A percentile compares a stretch with the other conserved stretches of the same genome.
phyloP scores from a whole-genome alignment of 2,113 vertebrate genomes.

The Macaca nemestrina region DNA sequence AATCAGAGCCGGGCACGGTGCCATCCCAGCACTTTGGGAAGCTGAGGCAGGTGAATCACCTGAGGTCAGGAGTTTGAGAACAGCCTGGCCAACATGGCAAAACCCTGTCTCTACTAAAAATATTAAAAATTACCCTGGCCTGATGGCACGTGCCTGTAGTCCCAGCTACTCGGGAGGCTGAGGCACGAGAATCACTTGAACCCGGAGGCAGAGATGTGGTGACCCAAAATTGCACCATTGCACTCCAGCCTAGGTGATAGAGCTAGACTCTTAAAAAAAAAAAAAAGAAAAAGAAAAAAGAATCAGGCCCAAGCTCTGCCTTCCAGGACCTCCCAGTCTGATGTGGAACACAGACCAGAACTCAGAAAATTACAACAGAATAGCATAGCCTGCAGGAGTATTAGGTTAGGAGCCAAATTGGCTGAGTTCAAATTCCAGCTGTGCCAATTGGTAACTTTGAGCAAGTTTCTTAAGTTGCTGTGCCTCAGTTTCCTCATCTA shows the following conservation, averaged over 20 bases:
- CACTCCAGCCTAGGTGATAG: neutral
- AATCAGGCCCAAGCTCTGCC: neutral
- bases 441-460: conserved; percentile 26
- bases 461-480: conserved; percentile 37
- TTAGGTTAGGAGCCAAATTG: conserved; percentile 6
- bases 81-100: neutral
- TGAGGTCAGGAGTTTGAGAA: neutral
- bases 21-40: neutral
- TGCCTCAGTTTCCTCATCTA: conserved; percentile 34
- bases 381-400: neutral
- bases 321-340: conserved; percentile 21
- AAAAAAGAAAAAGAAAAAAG: neutral
- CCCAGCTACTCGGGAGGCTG: neutral
- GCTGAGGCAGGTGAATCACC: neutral
- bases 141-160: neutral
- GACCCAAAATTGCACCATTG: neutral
- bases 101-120: neutral
- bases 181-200: too few species aligned
- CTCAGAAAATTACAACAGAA: conserved; percentile 11
- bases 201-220: neutral
- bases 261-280: neutral
- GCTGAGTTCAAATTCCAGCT: neutral
- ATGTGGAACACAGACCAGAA: conserved; percentile 4
- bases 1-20: neutral
- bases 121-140: neutral